Evolutionary conservation across 2,797 vertebrate genomes (phyloP).

Genomic region (Brachymystax lenok): DNA sequence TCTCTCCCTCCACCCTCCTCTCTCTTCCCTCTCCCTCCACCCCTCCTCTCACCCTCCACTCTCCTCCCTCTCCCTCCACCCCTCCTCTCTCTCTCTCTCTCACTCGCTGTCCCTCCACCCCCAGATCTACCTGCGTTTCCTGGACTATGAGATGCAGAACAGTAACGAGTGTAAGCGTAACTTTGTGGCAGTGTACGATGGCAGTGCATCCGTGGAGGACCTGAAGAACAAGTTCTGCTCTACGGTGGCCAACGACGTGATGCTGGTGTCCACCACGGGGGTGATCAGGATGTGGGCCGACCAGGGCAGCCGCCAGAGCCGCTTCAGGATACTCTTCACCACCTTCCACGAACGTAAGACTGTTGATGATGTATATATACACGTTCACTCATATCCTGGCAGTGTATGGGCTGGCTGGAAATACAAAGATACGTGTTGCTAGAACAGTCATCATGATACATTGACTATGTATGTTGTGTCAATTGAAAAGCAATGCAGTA

Average conservation of each 20-base stretch:
- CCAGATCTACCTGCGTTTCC: slow-evolving; percentile 96
- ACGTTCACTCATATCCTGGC: background rate
- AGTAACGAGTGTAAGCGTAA: slow-evolving; percentile 98
- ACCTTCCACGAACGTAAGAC: slow-evolving; percentile 98
- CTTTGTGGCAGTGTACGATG: slow-evolving; percentile 97
- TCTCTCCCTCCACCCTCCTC: too few species aligned
- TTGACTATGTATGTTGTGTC: too few species aligned
- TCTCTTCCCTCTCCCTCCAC: background rate
- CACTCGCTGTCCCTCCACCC: background rate
- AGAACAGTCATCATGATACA: too few species aligned
- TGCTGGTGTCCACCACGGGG: slow-evolving; percentile 91
- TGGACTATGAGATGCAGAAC: slow-evolving; percentile 99
- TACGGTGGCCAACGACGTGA: slow-evolving; percentile 97
- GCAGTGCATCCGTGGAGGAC: slow-evolving; percentile 95
- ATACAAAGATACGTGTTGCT: background rate
- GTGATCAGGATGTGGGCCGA: slow-evolving; percentile 98
- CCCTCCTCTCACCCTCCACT: slow-evolving; percentile 27
- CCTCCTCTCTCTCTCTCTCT: background rate
- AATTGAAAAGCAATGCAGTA: too few species aligned
- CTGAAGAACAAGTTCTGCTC: slow-evolving; percentile 97
- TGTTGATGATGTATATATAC: background rate
- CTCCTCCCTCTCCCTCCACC: slow-evolving; percentile 62
- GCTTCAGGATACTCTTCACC: slow-evolving; percentile 97
- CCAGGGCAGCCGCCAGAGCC: slow-evolving; percentile 90
- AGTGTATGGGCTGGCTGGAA: too few species aligned